Evolutionary conservation across 1,140 invertebrate genomes (phyloP), one percentile per base, ranked within the genome.

Genomic region (Drosophila kikkawai): DNA sequence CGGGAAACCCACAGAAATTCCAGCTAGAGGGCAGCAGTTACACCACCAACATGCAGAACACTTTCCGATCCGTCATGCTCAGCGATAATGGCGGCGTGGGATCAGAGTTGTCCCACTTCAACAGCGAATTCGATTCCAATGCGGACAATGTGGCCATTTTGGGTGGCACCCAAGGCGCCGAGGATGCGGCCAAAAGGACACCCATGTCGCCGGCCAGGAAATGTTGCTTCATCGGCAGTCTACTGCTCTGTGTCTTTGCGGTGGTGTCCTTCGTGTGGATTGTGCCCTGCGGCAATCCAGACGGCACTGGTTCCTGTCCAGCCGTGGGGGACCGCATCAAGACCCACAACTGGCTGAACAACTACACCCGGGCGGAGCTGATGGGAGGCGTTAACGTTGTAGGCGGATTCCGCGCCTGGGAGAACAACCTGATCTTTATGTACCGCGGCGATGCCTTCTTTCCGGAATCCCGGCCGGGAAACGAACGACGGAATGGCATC

Each of bases 261-360:
- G 94, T 96, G 19, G 79, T 96, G 12, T 94, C 95, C 75, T 97
- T 97, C 91, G 91, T 97, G 3, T 97, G 96, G 95, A 93, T 95
- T 13, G 92, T 97, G 70, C 96, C 96, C 2, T 97, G 96, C 82
- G 94, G 94, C 1, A 94, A 96, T 75, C 26, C 80, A 2, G 84
- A 90, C 22, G 86, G 85, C 48, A 93, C 93, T 67, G 94, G 95
- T 4, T 94, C 94, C 44, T 97, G 96, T 73, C 93, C 94, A 34
- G 92, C 92, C 60, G 92, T 87, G 3, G 90, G 93, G 1, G 92
- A 93, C 93, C 91, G 93, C 74, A 81, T 94, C 69, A 94, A 94
- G 92, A 94, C 94, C 58, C 93, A 94, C 67, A 94, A 95, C 84
- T 97, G 96, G 96, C 95, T 96, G 65, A 94, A 95, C 73, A 95